Evolutionary conservation across 2,113 vertebrate genomes (phyloP).

Genomic region (Gavia stellata): DNA sequence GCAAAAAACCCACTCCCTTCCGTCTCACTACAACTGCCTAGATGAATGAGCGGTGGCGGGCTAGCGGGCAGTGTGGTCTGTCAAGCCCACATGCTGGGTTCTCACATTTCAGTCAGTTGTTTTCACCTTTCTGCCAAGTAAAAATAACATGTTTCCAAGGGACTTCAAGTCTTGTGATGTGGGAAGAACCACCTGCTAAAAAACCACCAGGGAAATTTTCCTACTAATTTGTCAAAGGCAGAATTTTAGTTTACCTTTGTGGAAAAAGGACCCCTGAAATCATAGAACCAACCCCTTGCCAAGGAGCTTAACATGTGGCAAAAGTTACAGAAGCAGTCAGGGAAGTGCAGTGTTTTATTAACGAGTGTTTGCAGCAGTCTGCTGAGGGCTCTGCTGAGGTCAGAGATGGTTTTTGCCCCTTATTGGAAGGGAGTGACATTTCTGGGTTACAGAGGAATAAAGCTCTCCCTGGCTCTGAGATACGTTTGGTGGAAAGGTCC

Average conservation of each 20-base stretch:
- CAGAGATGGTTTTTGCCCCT: not conserved
- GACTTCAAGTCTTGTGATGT: not conserved
- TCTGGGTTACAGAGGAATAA: not conserved
- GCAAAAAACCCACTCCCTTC: not conserved
- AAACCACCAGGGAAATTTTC: not conserved
- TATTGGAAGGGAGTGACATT: not conserved
- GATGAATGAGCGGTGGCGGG: not conserved
- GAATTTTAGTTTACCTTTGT: not conserved
- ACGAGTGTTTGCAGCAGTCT: not conserved
- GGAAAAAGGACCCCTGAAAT: not conserved
- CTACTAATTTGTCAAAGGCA: constrained; percentile 13
- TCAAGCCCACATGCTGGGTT: not conserved
- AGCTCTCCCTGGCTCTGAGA: not conserved
- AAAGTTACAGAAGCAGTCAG: not conserved
- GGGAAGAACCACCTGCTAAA: constrained; percentile 39
- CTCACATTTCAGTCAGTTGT: not conserved
- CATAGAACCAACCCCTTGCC: not conserved
- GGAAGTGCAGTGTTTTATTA: not conserved
- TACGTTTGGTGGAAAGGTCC: not conserved
- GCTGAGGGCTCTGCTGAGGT: not conserved
- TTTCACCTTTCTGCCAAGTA: not conserved
- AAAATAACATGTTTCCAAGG: not conserved
- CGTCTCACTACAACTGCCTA: not conserved
- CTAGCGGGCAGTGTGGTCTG: not conserved
- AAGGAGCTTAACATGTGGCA: not conserved